phyloP scores from a whole-genome alignment of 2,113 vertebrate genomes.

The Oreochromis tanganicae region DNA sequence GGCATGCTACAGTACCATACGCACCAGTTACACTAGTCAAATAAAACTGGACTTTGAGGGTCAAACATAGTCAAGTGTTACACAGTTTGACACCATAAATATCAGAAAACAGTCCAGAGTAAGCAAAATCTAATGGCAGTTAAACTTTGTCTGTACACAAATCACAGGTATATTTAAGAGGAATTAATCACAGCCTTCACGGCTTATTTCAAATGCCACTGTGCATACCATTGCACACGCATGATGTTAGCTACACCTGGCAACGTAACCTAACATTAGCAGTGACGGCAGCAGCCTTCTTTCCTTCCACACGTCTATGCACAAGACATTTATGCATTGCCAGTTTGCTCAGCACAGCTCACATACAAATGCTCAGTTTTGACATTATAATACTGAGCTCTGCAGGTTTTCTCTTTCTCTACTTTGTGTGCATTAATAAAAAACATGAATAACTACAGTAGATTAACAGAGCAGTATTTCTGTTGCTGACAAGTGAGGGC shows the following conservation, averaged over 20 bases:
- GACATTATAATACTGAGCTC: background rate
- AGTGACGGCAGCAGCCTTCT: background rate
- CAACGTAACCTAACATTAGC: background rate
- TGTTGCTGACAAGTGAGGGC: background rate
- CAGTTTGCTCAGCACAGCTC: background rate
- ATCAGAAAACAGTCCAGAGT: background rate
- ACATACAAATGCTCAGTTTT: background rate
- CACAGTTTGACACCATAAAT: accelerated
- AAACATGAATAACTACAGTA: background rate
- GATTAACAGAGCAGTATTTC: background rate
- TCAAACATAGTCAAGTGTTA: accelerated
- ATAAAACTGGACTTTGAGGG: background rate
- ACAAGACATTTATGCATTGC: too few species aligned
- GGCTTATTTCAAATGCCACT: background rate
- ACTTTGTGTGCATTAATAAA: background rate
- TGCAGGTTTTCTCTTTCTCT: background rate
- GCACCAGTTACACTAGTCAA: background rate
- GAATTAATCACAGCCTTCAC: background rate
- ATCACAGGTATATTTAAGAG: background rate
- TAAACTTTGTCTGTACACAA: background rate
- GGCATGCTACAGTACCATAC: background rate
- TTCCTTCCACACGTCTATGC: accelerated
- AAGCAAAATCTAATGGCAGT: background rate
- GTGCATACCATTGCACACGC: background rate
- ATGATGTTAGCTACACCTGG: background rate